phyloP scores from a whole-genome alignment of 2,797 vertebrate species.

The Choloepus didactylus region DNA sequence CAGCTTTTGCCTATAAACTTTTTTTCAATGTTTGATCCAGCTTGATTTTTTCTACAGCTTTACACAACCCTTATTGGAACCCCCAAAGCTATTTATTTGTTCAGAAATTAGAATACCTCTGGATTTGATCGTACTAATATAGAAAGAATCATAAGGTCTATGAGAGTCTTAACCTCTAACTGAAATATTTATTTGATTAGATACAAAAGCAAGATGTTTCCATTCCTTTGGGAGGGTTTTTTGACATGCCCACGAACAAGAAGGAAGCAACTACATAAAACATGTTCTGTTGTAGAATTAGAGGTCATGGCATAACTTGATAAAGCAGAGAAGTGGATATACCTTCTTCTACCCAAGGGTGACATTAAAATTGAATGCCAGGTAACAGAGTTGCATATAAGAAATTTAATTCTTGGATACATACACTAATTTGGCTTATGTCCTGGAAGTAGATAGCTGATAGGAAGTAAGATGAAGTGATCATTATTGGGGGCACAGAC shows the following conservation, averaged over 20 bases:
- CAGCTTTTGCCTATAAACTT: constrained; percentile 13
- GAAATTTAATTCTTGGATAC: constrained; percentile 10
- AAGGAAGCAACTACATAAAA: not conserved
- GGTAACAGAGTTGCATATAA: not conserved
- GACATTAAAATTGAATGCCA: not conserved
- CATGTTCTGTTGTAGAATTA: not conserved
- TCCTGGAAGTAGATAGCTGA: not conserved
- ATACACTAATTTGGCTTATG: not conserved
- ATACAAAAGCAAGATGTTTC: not conserved
- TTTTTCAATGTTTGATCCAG: not conserved
- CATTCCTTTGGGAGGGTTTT: not conserved
- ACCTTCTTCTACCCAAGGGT: not conserved
- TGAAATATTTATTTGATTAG: not conserved
- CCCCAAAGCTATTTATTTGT: not conserved
- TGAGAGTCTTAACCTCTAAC: not conserved
- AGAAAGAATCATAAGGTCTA: constrained; percentile 9
- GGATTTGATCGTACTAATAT: constrained; percentile 23
- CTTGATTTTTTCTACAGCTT: constrained; percentile 14
- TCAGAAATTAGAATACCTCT: constrained; percentile 27
- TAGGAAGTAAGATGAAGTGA: not conserved
- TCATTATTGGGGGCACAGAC: not conserved
- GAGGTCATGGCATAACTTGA: not conserved
- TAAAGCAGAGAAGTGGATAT: not conserved
- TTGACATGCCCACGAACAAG: not conserved
- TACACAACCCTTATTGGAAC: constrained; percentile 42